Percentiles rank a stretch among this genome's conserved stretches.
Conservation (phyloP, 2,888 invertebrate genomes). For the Oscheius sp. region DNA sequence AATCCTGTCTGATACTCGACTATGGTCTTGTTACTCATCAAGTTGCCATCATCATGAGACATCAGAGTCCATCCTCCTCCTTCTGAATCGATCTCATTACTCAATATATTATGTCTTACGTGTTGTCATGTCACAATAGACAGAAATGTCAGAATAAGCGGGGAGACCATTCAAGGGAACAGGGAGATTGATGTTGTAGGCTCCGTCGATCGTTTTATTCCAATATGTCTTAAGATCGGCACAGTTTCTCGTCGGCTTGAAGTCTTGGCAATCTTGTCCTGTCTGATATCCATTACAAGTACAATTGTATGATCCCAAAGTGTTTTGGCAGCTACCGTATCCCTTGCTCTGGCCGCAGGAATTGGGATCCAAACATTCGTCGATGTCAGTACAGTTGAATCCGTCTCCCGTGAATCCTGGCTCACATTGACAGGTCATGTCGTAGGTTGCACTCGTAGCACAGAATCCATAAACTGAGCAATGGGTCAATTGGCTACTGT, state of each 20-base stretch:
- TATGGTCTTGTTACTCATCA: constrained; percentile 41
- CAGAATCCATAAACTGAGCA: constrained; percentile 1
- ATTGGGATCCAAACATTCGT: constrained; percentile 14
- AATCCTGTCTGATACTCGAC: constrained; percentile 39
- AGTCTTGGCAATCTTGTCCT: constrained; percentile 52
- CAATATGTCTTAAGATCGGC: constrained; percentile 56
- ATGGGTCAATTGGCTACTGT: constrained; percentile 48
- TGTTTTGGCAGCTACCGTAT: constrained; percentile 16
- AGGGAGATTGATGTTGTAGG: constrained; percentile 16
- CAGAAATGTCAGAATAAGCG: constrained; percentile 33
- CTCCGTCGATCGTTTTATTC: constrained; percentile 38
- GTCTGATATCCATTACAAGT: constrained; percentile 1
- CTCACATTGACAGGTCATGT: constrained; percentile 5
- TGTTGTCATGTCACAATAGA: constrained; percentile 44
- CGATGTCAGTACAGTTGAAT: constrained; percentile 16
- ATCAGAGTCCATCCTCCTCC: constrained; percentile 59
- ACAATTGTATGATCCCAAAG: constrained; percentile 15
- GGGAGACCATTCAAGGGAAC: constrained; percentile 2
- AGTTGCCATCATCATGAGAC: constrained; percentile 34
- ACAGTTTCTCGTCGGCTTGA: constrained; percentile 53
- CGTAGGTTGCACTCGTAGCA: not conserved
- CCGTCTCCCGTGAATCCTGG: constrained; percentile 24
- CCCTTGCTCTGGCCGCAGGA: not conserved
- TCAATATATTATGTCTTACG: not conserved
- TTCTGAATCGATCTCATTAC: not conserved